Conservation (phyloP, 2,888 invertebrate species). For the Phytoseiulus persimilis region DNA sequence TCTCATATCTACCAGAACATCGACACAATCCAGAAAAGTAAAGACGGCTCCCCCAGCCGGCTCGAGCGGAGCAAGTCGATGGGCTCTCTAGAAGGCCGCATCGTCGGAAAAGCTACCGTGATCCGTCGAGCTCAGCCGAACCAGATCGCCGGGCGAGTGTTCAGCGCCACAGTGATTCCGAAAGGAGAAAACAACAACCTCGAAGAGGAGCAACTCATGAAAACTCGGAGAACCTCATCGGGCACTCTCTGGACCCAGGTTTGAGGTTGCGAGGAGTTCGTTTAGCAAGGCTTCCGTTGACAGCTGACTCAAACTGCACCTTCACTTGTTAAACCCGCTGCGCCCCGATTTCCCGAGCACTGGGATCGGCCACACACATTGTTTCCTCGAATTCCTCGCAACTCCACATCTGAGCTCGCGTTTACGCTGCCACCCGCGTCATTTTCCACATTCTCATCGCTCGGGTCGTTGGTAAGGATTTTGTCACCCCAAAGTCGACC, state of each 20-base stretch:
- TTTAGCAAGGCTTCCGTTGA: not conserved
- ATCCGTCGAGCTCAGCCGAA: constrained; percentile 44
- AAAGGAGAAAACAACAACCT: constrained; percentile 7
- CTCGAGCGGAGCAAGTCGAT: constrained; percentile 35
- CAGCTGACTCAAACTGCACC: not conserved
- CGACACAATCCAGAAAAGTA: constrained; percentile 45
- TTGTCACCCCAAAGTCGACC: not conserved
- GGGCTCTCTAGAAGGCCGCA: constrained; percentile 30
- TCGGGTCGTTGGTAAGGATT: not conserved
- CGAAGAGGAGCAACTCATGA: constrained; percentile 27
- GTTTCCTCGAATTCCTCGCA: not conserved
- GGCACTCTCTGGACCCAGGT: constrained; percentile 34
- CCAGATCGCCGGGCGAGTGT: not conserved
- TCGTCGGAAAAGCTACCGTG: constrained; percentile 46
- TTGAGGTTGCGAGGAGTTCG: constrained; percentile 39
- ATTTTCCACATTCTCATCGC: not conserved
- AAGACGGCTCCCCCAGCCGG: constrained; percentile 10
- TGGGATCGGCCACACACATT: not conserved
- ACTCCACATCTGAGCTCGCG: not conserved
- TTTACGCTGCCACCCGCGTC: not conserved
- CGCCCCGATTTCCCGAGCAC: not conserved
- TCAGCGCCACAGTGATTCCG: constrained; percentile 18
- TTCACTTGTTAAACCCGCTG: not conserved
- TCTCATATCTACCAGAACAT: constrained; percentile 56
- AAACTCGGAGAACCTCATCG: constrained; percentile 25